Evolutionary conservation across 2,113 vertebrate genomes (phyloP), one percentile per base, ranked within the genome.

Genomic region (Leucopsar rothschildi): DNA sequence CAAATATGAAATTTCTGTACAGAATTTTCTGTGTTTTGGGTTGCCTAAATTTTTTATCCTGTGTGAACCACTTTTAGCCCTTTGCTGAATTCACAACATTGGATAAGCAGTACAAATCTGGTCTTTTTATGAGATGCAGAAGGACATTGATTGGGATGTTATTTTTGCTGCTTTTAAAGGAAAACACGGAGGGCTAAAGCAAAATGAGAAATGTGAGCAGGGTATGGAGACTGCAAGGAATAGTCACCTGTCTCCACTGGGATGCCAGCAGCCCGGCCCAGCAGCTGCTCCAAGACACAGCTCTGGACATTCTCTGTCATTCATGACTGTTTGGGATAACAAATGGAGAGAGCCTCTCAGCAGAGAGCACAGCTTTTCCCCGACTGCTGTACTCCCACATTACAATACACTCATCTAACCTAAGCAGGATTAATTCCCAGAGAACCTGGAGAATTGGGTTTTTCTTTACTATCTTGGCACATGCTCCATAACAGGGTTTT

Each of bases 141-240:
- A 84, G 20, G 31, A 35, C 53, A 53, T 20, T 61, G 73, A 85
- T 24, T 56, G 16, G 28, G n/a, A 80, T 33, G 39, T 12, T 88
- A 56, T 63, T 95, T 93, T 92, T 92, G 24, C 31, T 10, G 3
- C 76, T 94, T 86, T 88, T 75, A 70, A 65, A 92, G 16, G 50
- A 69, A 88, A 92, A 78, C 33, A 73, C 37, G 28, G 5, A 18
- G 9, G n/a, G n/a, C n/a, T 63, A 80, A 80, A 87, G 61, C 39
- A 70, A 85, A 87, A 40, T 0, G 4, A 82, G 59, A 93, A 61
- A 79, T 2, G 5, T 18, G 47, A 94, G 45, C 61, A 66, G 61
- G 75, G 64, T 4, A 2, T 29, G 40, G 65, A 50, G 61, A 57
- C 15, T 7, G 20, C 52, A 56, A 42, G 82, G 71, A 81, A 86